phyloP scores from a whole-genome alignment of 1,140 invertebrate genomes.

The Pachyrhynchus sulphureomaculatus region DNA sequence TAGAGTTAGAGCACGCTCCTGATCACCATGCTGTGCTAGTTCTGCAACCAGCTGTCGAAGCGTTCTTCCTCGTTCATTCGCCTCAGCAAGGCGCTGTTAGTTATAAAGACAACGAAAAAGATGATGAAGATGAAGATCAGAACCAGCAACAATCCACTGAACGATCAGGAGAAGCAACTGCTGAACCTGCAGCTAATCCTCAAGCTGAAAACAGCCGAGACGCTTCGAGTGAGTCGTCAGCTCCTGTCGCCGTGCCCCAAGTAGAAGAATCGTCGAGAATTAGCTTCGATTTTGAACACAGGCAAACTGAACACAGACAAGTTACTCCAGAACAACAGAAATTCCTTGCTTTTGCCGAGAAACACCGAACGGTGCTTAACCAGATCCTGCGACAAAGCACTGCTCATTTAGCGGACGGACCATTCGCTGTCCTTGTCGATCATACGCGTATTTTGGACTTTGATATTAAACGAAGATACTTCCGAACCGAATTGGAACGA shows the following conservation, averaged over 20 bases:
- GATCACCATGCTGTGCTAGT: slow-evolving; percentile 93
- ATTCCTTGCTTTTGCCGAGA: slow-evolving; percentile 85
- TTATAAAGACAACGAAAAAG: slow-evolving; percentile 27
- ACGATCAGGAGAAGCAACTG: neutral
- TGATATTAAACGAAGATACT: slow-evolving; percentile 90
- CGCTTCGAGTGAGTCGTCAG: slow-evolving; percentile 23
- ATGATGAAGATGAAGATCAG: slow-evolving; percentile 14
- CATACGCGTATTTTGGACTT: slow-evolving; percentile 89
- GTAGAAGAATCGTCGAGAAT: slow-evolving; percentile 4
- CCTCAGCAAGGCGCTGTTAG: slow-evolving; percentile 55
- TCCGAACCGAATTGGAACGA: slow-evolving; percentile 82
- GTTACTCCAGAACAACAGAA: slow-evolving; percentile 65
- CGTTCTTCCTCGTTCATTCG: slow-evolving; percentile 88
- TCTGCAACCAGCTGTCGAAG: slow-evolving; percentile 86
- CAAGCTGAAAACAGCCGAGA: too few species aligned
- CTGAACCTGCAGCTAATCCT: neutral
- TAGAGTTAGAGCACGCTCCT: slow-evolving; percentile 81
- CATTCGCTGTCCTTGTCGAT: slow-evolving; percentile 87
- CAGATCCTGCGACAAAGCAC: slow-evolving; percentile 89
- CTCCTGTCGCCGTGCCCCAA: neutral
- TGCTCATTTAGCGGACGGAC: slow-evolving; percentile 81
- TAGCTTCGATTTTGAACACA: slow-evolving; percentile 26
- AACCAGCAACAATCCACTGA: neutral
- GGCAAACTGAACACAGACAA: slow-evolving; percentile 36
- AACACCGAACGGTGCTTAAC: slow-evolving; percentile 86